Evolutionary conservation across 2,888 invertebrate genomes (phyloP).

Genomic region (Exephanes ischioxanthus): DNA sequence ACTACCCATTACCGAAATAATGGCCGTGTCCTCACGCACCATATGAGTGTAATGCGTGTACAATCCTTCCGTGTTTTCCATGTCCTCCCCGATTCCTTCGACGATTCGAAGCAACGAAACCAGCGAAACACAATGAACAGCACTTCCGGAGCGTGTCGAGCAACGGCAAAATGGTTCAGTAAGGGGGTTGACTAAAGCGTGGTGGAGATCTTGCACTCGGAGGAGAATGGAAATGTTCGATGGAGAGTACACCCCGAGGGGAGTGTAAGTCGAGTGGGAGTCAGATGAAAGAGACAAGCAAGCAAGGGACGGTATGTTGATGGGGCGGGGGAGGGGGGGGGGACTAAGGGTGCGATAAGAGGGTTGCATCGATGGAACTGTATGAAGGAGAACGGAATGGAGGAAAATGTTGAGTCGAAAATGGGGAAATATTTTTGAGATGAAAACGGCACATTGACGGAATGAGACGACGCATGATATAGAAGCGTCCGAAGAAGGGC

Average conservation of each 20-base stretch:
- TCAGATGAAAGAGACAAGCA: constrained; percentile 11
- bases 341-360: neutral
- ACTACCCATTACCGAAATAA: neutral
- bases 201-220: neutral
- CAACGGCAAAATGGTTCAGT: neutral
- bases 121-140: neutral
- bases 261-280: constrained; percentile 14
- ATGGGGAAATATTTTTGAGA: constrained; percentile 4
- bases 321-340: neutral
- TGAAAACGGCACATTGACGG: neutral
- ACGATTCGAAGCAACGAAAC: neutral
- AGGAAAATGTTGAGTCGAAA: neutral
- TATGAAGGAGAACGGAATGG: constrained; percentile 17
- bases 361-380: constrained; percentile 15
- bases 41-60: neutral
- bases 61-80: neutral
- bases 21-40: neutral
- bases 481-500: neutral
- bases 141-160: neutral
- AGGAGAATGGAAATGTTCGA: constrained; percentile 23
- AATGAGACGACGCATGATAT: neutral
- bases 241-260: neutral
- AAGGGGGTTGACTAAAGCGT: neutral
- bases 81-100: neutral
- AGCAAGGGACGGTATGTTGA: neutral